Percentiles rank a stretch among this genome's conserved stretches.
Conservation (phyloP, 37 sponge, comb jelly and placozoan species). For the Tethya wilhelma region DNA sequence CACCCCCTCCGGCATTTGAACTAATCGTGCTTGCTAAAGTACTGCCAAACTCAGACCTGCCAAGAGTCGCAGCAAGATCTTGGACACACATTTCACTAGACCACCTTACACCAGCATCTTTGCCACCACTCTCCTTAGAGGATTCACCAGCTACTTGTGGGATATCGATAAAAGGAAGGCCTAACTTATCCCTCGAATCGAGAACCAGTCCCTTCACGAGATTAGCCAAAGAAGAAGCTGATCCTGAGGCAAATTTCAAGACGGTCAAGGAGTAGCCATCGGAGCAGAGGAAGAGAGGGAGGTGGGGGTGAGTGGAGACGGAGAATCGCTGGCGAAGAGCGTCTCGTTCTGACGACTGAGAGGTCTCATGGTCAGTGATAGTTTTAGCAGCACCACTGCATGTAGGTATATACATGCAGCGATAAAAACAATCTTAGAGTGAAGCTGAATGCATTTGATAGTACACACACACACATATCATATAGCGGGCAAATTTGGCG, state of each 20-base stretch:
- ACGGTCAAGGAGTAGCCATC: slow-evolving; percentile 73
- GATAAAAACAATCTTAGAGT: not conserved
- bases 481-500: not conserved
- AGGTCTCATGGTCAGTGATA: slow-evolving; percentile 53
- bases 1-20: not conserved
- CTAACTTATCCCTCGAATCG: not conserved
- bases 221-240: slow-evolving; percentile 1
- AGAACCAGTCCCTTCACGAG: not conserved
- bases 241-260: slow-evolving; percentile 7
- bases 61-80: not conserved
- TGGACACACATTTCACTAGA: not conserved
- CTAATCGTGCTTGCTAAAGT: not conserved
- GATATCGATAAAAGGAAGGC: not conserved
- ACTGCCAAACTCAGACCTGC: not conserved
- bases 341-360: slow-evolving; percentile 61
- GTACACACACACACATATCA: too few relatives aligned
- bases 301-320: slow-evolving; percentile 62
- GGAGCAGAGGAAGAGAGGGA: slow-evolving; percentile 63
- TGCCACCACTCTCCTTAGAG: not conserved
- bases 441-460: not conserved
- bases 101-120: not conserved
- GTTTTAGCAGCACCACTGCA: not conserved
- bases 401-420: not conserved
- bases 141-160: not conserved
- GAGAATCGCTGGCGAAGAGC: slow-evolving; percentile 68